Evolutionary conservation across 2,113 vertebrate genomes (phyloP).

Genomic region (Dasyprocta punctata): DNA sequence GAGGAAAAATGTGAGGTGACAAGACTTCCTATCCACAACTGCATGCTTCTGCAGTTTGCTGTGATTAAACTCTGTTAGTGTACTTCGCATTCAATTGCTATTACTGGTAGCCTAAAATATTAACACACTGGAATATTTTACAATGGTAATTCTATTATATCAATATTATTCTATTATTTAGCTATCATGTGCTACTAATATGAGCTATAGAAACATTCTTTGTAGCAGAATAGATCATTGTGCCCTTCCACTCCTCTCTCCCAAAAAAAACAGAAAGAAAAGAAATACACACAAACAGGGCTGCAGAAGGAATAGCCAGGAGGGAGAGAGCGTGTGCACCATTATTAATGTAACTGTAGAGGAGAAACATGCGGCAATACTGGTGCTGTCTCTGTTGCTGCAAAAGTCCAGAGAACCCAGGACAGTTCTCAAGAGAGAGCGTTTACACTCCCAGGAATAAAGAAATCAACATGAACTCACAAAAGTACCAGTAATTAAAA

Average conservation of each 20-base stretch:
- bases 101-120: background rate
- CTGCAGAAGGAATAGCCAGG: background rate
- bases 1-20: background rate
- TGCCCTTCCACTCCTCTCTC: too few relatives aligned
- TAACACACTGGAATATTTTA: background rate
- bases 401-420: background rate
- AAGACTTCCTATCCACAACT: background rate
- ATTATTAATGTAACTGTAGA: background rate
- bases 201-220: background rate
- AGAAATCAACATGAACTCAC: background rate
- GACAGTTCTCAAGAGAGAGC: background rate
- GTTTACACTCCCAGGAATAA: background rate
- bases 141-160: background rate
- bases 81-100: background rate
- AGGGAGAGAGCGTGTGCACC: background rate
- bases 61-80: background rate
- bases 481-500: background rate
- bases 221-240: background rate
- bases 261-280: background rate
- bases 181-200: background rate
- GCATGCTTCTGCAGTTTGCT: background rate
- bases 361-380: background rate
- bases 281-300: background rate
- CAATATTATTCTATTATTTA: background rate
- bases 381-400: accelerated